Conservation (phyloP, 1,140 invertebrate species). For the Meteorus sp. region DNA sequence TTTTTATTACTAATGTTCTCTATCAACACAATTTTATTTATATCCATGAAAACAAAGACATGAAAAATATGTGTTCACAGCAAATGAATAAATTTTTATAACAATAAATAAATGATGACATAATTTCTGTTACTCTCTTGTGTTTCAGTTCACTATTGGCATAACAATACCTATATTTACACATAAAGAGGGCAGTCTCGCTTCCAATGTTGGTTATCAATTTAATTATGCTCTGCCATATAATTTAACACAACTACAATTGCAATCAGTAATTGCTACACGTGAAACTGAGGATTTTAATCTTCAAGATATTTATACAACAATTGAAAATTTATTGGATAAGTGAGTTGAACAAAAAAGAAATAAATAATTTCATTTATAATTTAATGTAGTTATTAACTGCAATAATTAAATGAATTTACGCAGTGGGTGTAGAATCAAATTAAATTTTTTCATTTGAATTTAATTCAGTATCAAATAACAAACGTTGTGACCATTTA, state of each 20-base stretch:
- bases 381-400: background rate
- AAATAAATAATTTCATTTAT: background rate
- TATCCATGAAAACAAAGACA: background rate
- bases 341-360: too few relatives aligned
- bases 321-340: constrained; percentile 47
- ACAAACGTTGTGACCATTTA: too few relatives aligned
- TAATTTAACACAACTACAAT: constrained; percentile 50
- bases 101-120: too few relatives aligned
- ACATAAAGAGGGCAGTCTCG: constrained; percentile 45
- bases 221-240: constrained; percentile 52
- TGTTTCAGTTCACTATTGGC: constrained; percentile 48
- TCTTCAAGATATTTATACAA: constrained; percentile 46
- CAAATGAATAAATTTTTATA: too few relatives aligned
- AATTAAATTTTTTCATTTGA: too few relatives aligned
- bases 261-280: constrained; percentile 41
- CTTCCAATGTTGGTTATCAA: constrained; percentile 49
- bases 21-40: background rate
- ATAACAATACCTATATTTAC: constrained; percentile 46
- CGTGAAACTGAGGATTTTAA: constrained; percentile 42
- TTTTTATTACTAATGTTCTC: constrained; percentile 1
- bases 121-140: constrained; percentile 9
- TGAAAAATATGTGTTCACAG: background rate
- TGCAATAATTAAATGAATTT: background rate
- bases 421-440: background rate
- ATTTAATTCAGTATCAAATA: too few relatives aligned